A percentile compares a stretch with the other conserved stretches of the same genome.
Evolutionary conservation across 2,113 vertebrate species (phyloP).

Genomic region (Microcebus jonahi): DNA sequence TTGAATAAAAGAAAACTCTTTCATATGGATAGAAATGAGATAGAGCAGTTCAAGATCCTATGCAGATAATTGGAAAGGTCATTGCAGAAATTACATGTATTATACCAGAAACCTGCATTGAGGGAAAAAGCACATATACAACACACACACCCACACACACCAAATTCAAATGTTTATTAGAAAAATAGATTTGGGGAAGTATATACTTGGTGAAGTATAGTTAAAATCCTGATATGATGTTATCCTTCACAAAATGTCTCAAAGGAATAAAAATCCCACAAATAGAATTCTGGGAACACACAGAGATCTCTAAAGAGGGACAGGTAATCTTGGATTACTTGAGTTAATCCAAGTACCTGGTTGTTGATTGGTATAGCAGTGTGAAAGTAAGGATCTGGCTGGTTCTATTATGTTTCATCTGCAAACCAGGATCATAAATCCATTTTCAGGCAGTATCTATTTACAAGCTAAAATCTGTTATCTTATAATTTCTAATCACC

Average conservation of each 20-base stretch:
- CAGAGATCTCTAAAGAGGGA: neutral
- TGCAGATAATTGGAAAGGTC: neutral
- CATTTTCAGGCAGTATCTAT: neutral
- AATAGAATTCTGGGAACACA: neutral
- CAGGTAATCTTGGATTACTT: neutral
- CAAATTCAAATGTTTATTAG: neutral
- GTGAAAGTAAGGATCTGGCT: neutral
- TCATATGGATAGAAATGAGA: neutral
- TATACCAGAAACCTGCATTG: neutral
- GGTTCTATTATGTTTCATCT: neutral
- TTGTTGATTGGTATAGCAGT: too few relatives aligned
- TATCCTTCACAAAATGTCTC: neutral
- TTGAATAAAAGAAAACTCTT: neutral
- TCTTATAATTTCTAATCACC: neutral
- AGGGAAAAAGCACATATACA: neutral
- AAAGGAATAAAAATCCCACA: neutral
- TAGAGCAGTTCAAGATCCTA: neutral
- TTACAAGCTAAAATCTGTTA: neutral
- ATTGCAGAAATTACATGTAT: too few relatives aligned
- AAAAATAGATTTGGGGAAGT: neutral
- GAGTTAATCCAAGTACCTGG: neutral
- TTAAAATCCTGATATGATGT: neutral
- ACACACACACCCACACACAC: neutral
- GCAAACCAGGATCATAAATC: neutral
- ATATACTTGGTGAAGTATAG: neutral